Evolutionary conservation across 2,113 vertebrate genomes (phyloP).

Genomic region (Gulo gulo): DNA sequence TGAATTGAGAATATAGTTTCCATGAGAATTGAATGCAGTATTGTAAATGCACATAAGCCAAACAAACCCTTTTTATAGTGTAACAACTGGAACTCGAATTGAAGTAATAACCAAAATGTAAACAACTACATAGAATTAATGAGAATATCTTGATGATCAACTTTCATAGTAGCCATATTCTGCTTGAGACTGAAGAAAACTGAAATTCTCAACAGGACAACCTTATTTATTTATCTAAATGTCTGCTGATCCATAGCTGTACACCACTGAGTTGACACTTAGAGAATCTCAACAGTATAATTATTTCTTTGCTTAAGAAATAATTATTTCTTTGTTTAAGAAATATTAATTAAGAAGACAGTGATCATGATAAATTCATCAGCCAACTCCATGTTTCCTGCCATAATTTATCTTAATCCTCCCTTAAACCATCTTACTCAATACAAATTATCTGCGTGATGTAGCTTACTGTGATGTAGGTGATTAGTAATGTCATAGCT

Average conservation of each 20-base stretch:
- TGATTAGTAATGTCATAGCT: background rate
- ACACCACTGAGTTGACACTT: slow-evolving; percentile 40
- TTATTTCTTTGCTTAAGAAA: slow-evolving; percentile 55
- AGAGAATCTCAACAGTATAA: slow-evolving; percentile 38
- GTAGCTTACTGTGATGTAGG: background rate
- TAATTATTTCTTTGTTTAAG: slow-evolving; percentile 62
- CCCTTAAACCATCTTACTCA: slow-evolving; percentile 42
- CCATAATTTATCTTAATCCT: slow-evolving; percentile 41
- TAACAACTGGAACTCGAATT: background rate
- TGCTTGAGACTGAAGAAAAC: slow-evolving; percentile 13
- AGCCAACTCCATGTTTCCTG: background rate
- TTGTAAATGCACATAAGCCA: background rate
- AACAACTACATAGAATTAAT: background rate
- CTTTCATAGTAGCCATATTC: slow-evolving; percentile 5
- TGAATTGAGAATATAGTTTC: background rate
- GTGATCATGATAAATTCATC: slow-evolving; percentile 62
- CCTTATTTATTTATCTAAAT: slow-evolving; percentile 39
- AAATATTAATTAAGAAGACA: slow-evolving; percentile 64
- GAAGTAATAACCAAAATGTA: background rate
- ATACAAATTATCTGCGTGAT: background rate
- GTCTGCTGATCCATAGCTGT: background rate
- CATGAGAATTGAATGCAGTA: background rate
- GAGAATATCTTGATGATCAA: background rate
- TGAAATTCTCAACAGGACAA: background rate
- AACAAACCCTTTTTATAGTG: background rate